Evolutionary conservation across 1,140 invertebrate species (phyloP), one percentile per base, ranked within the genome.

Genomic region (Camponotus floridanus): DNA sequence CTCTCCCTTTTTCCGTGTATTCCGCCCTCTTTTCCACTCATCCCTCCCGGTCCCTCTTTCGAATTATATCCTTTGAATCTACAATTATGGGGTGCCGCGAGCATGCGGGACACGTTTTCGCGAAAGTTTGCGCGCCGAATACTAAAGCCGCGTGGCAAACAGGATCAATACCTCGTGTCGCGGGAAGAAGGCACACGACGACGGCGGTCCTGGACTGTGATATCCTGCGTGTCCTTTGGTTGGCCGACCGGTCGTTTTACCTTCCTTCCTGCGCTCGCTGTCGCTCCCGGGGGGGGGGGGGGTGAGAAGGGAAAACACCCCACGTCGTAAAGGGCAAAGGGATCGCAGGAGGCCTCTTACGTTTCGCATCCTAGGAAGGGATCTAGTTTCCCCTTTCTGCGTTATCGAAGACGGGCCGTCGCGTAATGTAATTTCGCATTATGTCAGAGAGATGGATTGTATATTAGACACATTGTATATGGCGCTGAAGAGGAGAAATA

Each of bases 11-110:
- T 71, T 51, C 3, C 7, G 78, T 13, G 13, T 5, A 18, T 42
- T 62, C 21, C 51, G 1, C 31, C 5, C n/a, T 61, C 48, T 64
- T 33, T 48, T 61, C 21, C 73, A 55, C n/a, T 26, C 65, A 39
- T 83, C 68, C 86, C 39, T 80, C 79, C 48, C 74, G 87, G 45
- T 86, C 86, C 84, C 90, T 90, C 87, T 91, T 89, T 89, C 91
- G 92, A 94, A 94, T 94, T 94, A 94, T 94, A 94, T 95, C 94
- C 94, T 94, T 95, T 94, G 94, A 95, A 95, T 95, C 92, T 94
- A 94, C 94, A 95, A 95, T 95, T 94, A 95, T 93, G 88, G 91
- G 90, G 88, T 76, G 86, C 87, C 87, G 86, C 90, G 89, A 90
- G 90, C 92, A 95, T 94, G 93, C 94, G 91, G 89, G 84, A 92